A percentile compares a stretch with the other conserved stretches of the same genome.
Conservation (phyloP, 2,113 vertebrate species). For the Eulemur macaco region DNA sequence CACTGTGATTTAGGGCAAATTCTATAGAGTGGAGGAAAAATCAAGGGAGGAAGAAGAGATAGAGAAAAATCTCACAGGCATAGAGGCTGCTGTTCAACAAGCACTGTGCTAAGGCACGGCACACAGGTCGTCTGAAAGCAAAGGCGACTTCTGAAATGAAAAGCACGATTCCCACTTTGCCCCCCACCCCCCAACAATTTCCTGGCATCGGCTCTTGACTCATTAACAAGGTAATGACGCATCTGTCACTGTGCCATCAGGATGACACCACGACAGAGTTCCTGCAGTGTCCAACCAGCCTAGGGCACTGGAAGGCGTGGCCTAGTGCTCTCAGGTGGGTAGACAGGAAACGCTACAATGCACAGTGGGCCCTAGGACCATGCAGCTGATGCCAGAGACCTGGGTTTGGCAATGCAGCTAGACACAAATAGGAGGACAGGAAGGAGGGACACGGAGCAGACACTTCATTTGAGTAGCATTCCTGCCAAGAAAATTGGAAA, state of each 20-base stretch:
- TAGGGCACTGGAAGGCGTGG: not conserved
- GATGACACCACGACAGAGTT: not conserved
- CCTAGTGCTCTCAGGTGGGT: not conserved
- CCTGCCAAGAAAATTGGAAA: not conserved
- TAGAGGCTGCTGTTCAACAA: not conserved
- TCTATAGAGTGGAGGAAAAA: not conserved
- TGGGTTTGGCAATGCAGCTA: not conserved
- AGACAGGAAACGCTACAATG: not conserved
- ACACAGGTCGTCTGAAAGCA: not conserved
- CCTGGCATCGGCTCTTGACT: not conserved
- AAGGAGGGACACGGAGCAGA: not conserved
- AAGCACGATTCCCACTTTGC: slow-evolving; percentile 50
- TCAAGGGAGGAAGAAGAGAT: not conserved
- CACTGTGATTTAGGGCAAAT: not conserved
- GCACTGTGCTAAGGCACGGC: not conserved
- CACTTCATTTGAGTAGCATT: not conserved
- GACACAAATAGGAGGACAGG: not conserved
- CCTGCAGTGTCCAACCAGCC: not conserved
- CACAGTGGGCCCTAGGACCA: not conserved
- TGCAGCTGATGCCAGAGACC: not conserved
- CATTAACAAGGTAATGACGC: not conserved
- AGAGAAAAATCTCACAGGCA: not conserved
- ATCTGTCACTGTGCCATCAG: not conserved
- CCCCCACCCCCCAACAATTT: not conserved
- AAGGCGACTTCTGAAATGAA: slow-evolving; percentile 45